Evolutionary conservation across 1,140 invertebrate species (phyloP).

Genomic region (Hylaeus volcanicus): DNA sequence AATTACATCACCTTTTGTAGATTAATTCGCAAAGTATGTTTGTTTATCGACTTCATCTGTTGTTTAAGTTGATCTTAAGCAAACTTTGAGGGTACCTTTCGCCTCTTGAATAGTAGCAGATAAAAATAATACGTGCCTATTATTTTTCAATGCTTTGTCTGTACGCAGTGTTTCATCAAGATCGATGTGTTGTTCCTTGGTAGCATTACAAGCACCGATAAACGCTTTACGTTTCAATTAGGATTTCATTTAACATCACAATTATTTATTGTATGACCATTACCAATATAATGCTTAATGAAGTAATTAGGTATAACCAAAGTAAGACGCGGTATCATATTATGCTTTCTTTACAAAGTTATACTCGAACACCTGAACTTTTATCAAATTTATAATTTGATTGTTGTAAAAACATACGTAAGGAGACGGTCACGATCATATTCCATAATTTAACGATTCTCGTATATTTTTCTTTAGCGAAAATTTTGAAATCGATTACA

Average conservation of each 20-base stretch:
- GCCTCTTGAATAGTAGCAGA: too few relatives aligned
- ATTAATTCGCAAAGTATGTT: too few relatives aligned
- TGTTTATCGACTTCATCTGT: too few relatives aligned
- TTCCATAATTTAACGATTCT: not conserved
- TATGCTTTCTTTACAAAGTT: not conserved
- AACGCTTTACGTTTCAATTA: not conserved
- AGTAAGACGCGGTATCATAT: slow-evolving; percentile 14
- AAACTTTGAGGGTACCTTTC: too few relatives aligned
- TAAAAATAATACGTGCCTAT: too few relatives aligned
- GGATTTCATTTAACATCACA: not conserved
- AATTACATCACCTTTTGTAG: too few relatives aligned
- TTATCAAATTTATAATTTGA: slow-evolving; percentile 25
- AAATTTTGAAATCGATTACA: not conserved
- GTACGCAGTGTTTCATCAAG: too few relatives aligned
- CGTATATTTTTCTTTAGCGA: slow-evolving; percentile 1
- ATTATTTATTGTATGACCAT: slow-evolving; percentile 8
- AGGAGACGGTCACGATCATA: not conserved
- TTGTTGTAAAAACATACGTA: slow-evolving; percentile 4
- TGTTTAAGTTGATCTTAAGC: too few relatives aligned
- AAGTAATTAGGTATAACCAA: slow-evolving; percentile 2
- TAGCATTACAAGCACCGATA: too few relatives aligned
- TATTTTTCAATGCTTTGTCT: too few relatives aligned
- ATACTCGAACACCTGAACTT: slow-evolving; percentile 17
- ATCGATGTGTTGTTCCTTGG: too few relatives aligned
- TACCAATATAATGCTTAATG: not conserved